These are phyloP conservation scores for Leucoma salicis DNA, from an alignment of 2,888 invertebrate species.

Conservation along the genomic window DNA sequence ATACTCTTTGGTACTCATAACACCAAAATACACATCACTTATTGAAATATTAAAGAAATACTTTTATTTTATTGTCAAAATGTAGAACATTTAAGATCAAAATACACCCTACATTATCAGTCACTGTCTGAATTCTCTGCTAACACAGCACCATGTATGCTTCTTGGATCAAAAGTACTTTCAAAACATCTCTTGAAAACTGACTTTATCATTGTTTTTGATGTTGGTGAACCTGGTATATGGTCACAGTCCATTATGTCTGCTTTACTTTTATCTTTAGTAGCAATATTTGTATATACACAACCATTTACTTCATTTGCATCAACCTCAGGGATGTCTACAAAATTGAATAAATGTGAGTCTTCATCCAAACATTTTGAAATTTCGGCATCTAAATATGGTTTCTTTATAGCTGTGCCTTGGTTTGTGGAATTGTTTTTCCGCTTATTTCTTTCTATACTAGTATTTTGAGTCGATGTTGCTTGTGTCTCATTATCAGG, in stretches of 20 bases:
- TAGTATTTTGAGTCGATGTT: constrained; percentile 65
- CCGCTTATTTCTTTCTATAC: constrained; percentile 52
- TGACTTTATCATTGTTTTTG: constrained; percentile 81
- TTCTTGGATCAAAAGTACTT: constrained; percentile 85
- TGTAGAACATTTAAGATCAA: too few species aligned
- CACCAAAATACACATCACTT: too few species aligned
- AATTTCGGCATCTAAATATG: constrained; percentile 60
- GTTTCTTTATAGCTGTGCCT: constrained; percentile 58
- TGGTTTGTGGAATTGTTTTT: constrained; percentile 41
- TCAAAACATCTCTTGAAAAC: constrained; percentile 89
- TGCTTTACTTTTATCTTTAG: constrained; percentile 24
- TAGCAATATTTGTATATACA: constrained; percentile 23
- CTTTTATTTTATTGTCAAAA: too few species aligned
- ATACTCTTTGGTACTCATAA: too few species aligned
- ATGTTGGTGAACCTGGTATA: constrained; percentile 83
- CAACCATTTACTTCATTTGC: constrained; percentile 32
- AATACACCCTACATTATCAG: constrained; percentile 36
- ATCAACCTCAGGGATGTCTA: constrained; percentile 63
- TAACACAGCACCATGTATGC: constrained; percentile 82
- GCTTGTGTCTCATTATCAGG: constrained; percentile 72
- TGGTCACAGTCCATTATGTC: constrained; percentile 65
- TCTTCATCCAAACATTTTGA: constrained; percentile 73
- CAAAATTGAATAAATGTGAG: constrained; percentile 73
- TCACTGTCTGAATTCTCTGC: constrained; percentile 89
- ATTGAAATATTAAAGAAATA: too few species aligned